These are phyloP conservation scores for Platyscapa corneri DNA, from an alignment of 1,140 invertebrate species.

Conservation along the genomic window DNA sequence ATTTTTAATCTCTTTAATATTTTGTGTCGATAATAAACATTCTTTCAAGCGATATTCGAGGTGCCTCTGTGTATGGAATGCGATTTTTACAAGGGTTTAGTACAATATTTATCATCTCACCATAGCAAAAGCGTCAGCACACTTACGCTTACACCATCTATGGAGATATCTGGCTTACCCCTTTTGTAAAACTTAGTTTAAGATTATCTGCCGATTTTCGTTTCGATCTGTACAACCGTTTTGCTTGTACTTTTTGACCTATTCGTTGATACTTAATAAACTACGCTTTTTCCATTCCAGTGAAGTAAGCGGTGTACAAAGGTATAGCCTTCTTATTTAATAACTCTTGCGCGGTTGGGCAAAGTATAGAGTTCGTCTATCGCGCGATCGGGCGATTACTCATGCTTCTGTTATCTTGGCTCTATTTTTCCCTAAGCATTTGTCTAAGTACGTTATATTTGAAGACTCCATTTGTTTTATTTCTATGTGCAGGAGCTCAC, in stretches of 20 bases:
- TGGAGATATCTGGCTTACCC: no score
- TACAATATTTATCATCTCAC: no score
- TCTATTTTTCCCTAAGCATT: background rate
- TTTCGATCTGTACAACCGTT: background rate
- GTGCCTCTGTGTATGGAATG: no score
- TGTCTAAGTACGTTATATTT: no score
- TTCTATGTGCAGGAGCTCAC: no score
- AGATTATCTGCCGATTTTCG: background rate
- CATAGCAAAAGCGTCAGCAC: no score
- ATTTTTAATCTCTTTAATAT: no score
- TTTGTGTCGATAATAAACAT: no score
- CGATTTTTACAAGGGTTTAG: no score
- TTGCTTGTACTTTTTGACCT: background rate
- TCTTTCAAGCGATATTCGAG: no score
- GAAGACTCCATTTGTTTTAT: no score
- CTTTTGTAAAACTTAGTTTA: background rate
- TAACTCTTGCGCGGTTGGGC: background rate
- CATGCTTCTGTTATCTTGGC: background rate
- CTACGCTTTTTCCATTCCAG: background rate
- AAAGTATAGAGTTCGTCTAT: background rate
- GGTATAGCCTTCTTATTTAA: background rate
- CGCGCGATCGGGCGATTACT: background rate
- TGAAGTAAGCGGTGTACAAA: background rate
- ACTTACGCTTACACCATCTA: no score
- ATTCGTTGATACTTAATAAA: background rate